phyloP scores from a whole-genome alignment of 2,797 vertebrate genomes.

The Eleutherodactylus coqui region DNA sequence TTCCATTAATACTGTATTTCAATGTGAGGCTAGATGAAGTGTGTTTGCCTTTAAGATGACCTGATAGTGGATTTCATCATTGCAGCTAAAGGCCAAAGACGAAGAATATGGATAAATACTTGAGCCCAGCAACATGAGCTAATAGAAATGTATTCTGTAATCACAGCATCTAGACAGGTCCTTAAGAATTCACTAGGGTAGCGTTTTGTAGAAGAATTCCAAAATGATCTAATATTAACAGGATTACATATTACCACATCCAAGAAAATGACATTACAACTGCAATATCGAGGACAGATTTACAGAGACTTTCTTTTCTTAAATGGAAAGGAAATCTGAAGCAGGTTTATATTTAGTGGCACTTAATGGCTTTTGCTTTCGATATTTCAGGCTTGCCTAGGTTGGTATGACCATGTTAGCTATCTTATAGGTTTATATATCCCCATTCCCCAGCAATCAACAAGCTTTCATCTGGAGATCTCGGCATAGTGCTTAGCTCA shows the following conservation, averaged over 20 bases:
- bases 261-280: background rate
- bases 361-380: background rate
- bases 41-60: background rate
- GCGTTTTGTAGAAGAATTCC: background rate
- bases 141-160: constrained; percentile 24
- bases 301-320: background rate
- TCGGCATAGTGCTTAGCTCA: no score
- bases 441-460: background rate
- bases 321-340: constrained; percentile 16
- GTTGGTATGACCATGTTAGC: background rate
- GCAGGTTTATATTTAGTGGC: background rate
- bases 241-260: constrained; percentile 11
- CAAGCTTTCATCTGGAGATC: no score
- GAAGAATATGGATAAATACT: background rate
- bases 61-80: background rate
- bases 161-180: background rate
- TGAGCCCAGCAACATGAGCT: constrained; percentile 15
- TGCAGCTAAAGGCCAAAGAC: background rate
- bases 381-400: background rate
- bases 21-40: background rate
- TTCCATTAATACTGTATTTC: background rate
- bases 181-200: constrained; percentile 29
- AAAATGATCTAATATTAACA: constrained; percentile 16
- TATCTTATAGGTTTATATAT: background rate
- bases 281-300: constrained; percentile 2